Evolutionary conservation across 1,140 invertebrate genomes (phyloP).

Genomic region (Ostrea denselamellosa): DNA sequence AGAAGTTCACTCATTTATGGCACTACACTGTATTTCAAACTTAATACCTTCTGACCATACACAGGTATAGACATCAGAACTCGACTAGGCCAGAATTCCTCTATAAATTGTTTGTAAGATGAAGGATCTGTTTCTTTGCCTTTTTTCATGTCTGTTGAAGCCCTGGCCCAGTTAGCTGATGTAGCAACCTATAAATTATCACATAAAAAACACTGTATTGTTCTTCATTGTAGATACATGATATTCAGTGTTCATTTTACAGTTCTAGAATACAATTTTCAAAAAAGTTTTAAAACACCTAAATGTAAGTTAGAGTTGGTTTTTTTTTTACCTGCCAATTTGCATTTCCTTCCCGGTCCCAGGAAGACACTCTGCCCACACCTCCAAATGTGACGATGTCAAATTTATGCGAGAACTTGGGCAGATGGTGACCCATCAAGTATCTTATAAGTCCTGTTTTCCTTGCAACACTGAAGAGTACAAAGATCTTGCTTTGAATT

Average conservation of each 20-base stretch:
- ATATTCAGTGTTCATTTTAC: too few relatives aligned
- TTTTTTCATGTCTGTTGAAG: constrained; percentile 56
- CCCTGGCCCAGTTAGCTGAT: constrained; percentile 55
- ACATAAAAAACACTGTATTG: too few relatives aligned
- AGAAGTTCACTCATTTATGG: too few relatives aligned
- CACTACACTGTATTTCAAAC: too few relatives aligned
- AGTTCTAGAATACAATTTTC: too few relatives aligned
- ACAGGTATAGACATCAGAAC: constrained; percentile 64
- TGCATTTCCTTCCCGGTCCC: constrained; percentile 69
- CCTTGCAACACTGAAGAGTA: constrained; percentile 67
- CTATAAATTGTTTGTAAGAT: constrained; percentile 56
- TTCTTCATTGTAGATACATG: too few relatives aligned
- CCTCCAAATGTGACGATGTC: constrained; percentile 71
- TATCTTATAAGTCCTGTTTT: constrained; percentile 71
- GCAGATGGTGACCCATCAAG: constrained; percentile 71
- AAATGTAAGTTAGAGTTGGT: neutral
- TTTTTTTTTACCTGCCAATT: constrained; percentile 73
- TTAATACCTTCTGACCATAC: constrained; percentile 61
- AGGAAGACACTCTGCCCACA: constrained; percentile 69
- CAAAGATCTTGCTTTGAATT: neutral
- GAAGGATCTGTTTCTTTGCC: constrained; percentile 43
- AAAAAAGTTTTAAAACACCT: neutral
- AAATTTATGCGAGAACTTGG: constrained; percentile 61
- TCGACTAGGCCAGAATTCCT: constrained; percentile 62
- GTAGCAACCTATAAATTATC: neutral